phyloP scores from a whole-genome alignment of 2,888 invertebrate genomes.

The Aspidapion aeneum region DNA sequence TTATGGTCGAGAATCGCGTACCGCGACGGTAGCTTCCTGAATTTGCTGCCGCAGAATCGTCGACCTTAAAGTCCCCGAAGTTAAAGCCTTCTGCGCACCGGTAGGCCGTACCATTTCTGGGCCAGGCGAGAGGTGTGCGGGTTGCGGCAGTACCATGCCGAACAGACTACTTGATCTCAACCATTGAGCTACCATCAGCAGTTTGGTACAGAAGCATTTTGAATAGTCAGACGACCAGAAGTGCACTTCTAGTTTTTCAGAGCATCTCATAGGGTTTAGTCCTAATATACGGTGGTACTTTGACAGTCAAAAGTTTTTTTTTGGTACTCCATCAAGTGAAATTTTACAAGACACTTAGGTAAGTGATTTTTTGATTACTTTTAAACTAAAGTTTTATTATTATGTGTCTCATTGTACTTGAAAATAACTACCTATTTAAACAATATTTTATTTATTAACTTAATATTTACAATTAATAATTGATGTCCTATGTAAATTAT shows the following conservation, averaged over 20 bases:
- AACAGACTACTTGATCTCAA: conserved; percentile 48
- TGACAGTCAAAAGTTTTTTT: neutral
- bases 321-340: neutral
- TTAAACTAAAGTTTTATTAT: too few species aligned
- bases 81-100: conserved; percentile 36
- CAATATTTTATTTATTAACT: too few species aligned
- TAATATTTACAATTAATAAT: too few species aligned
- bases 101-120: conserved; percentile 39
- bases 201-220: conserved; percentile 47
- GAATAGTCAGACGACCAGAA: conserved; percentile 23
- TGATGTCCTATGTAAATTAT: too few species aligned
- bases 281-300: neutral
- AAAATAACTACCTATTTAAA: too few species aligned
- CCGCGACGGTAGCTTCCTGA: conserved; percentile 41
- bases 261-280: neutral
- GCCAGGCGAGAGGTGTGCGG: conserved; percentile 36
- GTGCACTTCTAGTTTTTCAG: conserved; percentile 10
- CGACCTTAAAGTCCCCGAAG: conserved; percentile 38
- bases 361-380: too few species aligned
- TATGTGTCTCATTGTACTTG: too few species aligned
- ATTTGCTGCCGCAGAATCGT: conserved; percentile 37
- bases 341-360: too few species aligned
- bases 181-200: conserved; percentile 49
- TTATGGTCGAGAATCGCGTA: conserved; percentile 34
- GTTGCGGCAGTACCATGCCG: conserved; percentile 42